phyloP scores from a whole-genome alignment of 2,888 invertebrate genomes.

The Campopleginae sp. region DNA sequence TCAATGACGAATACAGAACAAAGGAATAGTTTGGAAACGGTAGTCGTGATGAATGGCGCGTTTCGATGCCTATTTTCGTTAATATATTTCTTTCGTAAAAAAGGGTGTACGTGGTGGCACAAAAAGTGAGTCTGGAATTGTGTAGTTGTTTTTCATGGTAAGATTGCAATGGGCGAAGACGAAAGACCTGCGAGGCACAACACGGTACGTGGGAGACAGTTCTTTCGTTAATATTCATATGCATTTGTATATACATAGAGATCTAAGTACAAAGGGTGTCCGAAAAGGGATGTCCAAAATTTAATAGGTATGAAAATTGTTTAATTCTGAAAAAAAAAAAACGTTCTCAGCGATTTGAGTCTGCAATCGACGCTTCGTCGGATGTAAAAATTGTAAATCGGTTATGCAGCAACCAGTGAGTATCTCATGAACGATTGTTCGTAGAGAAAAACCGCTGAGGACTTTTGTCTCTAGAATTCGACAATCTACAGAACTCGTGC shows the following conservation, averaged over 20 bases:
- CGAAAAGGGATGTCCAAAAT: not conserved
- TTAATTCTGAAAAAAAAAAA: not conserved
- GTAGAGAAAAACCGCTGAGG: not conserved
- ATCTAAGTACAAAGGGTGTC: constrained; percentile 1
- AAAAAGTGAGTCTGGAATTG: constrained; percentile 48
- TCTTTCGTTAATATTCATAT: constrained; percentile 15
- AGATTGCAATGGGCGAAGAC: constrained; percentile 30
- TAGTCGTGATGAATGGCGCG: constrained; percentile 27
- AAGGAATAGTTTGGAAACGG: not conserved
- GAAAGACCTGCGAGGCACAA: constrained; percentile 61
- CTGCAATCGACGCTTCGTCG: not conserved
- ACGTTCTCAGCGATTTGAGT: not conserved
- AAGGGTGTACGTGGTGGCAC: not conserved
- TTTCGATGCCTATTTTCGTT: constrained; percentile 45
- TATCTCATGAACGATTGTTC: not conserved
- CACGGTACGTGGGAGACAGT: constrained; percentile 61
- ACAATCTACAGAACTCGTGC: not conserved
- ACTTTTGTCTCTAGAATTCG: not conserved
- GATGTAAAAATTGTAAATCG: not conserved
- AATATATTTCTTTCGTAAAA: constrained; percentile 8
- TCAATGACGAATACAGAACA: not conserved
- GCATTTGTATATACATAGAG: constrained; percentile 17
- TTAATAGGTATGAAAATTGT: not conserved
- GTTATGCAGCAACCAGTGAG: not conserved
- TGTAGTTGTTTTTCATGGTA: constrained; percentile 36